Evolutionary conservation across 2,888 invertebrate genomes (phyloP), one percentile per base, ranked within the genome.

Genomic region (Latrodectus hesperus): DNA sequence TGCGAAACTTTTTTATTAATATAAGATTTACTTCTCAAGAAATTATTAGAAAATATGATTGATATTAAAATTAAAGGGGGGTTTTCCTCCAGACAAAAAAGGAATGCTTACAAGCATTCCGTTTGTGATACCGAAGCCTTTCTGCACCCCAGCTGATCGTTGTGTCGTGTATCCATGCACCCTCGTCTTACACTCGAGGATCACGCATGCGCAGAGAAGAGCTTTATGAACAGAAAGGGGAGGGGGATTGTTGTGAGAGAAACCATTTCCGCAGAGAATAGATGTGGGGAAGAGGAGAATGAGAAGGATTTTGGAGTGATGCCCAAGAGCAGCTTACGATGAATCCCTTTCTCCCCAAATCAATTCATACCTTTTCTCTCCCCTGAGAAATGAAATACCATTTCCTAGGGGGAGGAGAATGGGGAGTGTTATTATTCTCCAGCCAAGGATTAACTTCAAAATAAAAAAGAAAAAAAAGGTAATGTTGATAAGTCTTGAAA

Each of bases 271-370:
- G 76, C 60, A 38, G 64, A 64, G 76, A 71, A 64, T 81, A 81
- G 26, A 68, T 60, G 38, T 64, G 72, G 65, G 71, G 71, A 51
- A 17, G 65, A 65, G 74, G 71, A 74, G 49, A 38, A 65, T 52
- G 52, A 64, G 64, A 72, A 76, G 38, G 73, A 64, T 68, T 75
- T 77, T 84, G 78, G 78, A 78, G 64, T 52, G 84, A 73, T 84
- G 84, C 84, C 78, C 67, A 72, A 65, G 38, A 72, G 64, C 16
- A 26, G n/a, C n/a, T n/a, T n/a, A 38, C 38, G 1, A 38, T 3
- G 38, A 38, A 11, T 16, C 52, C 77, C 77, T 67, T n/a, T 64
- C 71, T n/a, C 52, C 26, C 49, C 77, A 14, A 52, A 38, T 38
- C 38, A 38, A 80, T 64, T 72, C 51, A 64, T 60, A 78, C 68